Evolutionary conservation across 2,797 vertebrate genomes (phyloP).

Genomic region (Paratrypauchen microcephalus): DNA sequence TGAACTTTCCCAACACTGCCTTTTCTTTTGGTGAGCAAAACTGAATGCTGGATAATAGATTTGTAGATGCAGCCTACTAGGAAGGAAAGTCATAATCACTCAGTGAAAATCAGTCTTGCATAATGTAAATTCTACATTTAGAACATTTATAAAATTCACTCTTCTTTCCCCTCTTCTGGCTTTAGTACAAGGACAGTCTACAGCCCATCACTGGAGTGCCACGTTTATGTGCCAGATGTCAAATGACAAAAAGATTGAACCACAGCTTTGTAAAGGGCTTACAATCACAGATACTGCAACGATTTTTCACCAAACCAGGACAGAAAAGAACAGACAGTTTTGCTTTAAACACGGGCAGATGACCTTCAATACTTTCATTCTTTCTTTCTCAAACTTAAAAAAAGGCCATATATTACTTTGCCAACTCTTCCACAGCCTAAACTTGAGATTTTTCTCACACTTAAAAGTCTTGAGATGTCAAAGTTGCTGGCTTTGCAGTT

Average conservation of each 20-base stretch:
- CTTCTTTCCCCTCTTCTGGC: background rate
- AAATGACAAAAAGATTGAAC: conserved; percentile 34
- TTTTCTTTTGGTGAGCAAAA: too few species aligned
- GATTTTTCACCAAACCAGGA: conserved; percentile 30
- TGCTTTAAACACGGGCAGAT: background rate
- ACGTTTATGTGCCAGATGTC: conserved; percentile 45
- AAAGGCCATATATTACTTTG: conserved; percentile 52
- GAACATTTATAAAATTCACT: background rate
- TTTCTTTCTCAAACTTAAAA: conserved; percentile 46
- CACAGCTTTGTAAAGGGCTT: conserved; percentile 32
- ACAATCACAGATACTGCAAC: conserved; percentile 13
- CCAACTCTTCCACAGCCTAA: conserved; percentile 25
- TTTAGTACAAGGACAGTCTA: conserved; percentile 19
- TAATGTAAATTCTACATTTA: background rate
- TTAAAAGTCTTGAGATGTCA: conserved; percentile 26
- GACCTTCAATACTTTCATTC: conserved; percentile 31
- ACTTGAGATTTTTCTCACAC: conserved; percentile 31
- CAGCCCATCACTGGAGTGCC: conserved; percentile 32
- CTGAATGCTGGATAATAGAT: too few species aligned
- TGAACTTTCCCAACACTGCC: too few species aligned
- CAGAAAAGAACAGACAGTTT: conserved; percentile 28
- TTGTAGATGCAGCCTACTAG: too few species aligned
- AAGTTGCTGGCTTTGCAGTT: conserved; percentile 29
- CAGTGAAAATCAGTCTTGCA: too few species aligned
- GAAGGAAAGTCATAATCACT: too few species aligned